A percentile compares a stretch with the other conserved stretches of the same genome.
phyloP scores from a whole-genome alignment of 1,140 invertebrate genomes.

The Achatina immaculata region DNA sequence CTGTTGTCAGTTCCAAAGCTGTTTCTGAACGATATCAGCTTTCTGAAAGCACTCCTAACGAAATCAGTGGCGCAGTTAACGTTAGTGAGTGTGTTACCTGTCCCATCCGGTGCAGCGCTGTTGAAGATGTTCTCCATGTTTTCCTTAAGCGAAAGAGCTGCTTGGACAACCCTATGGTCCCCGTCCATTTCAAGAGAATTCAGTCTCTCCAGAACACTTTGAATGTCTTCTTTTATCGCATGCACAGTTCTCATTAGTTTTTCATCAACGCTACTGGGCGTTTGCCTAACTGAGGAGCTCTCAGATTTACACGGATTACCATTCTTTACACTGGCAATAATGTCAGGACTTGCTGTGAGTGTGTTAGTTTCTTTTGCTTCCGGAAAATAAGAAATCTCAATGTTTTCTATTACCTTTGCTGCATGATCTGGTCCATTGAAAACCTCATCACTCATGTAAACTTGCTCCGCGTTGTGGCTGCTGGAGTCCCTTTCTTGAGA shows the following conservation, averaged over 20 bases:
- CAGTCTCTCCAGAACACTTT: background rate
- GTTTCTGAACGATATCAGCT: background rate
- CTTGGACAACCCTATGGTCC: background rate
- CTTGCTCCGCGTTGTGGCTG: no score
- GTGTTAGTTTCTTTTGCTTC: no score
- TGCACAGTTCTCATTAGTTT: background rate
- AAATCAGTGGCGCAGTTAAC: background rate
- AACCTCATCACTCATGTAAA: no score
- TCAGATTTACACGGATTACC: no score
- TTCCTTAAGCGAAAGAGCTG: background rate
- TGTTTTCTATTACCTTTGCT: no score
- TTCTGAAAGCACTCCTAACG: background rate
- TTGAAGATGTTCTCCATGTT: background rate
- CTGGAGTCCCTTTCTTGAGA: no score
- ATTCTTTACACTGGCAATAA: no score
- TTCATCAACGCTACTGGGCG: background rate
- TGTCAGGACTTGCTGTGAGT: no score
- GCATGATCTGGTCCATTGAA: no score
- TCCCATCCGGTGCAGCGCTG: background rate
- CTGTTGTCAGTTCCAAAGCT: background rate
- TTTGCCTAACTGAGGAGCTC: background rate
- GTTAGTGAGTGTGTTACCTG: background rate
- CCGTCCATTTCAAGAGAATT: background rate
- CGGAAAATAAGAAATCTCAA: no score
- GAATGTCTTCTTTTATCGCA: conserved; percentile 2